phyloP scores from a whole-genome alignment of 2,113 vertebrate species.

The Dipodomys stephensi region DNA sequence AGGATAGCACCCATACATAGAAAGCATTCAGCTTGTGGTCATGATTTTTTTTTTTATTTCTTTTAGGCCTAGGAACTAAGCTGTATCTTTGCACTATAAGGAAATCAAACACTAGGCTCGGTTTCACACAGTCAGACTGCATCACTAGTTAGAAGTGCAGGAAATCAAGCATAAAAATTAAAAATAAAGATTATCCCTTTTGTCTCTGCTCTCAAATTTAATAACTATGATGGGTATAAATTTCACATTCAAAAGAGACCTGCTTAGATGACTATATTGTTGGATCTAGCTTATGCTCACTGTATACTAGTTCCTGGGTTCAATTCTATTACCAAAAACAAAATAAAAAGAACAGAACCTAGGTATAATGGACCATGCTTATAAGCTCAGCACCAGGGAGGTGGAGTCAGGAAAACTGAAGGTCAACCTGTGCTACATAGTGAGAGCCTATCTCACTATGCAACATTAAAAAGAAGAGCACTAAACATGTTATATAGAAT shows the following conservation, averaged over 20 bases:
- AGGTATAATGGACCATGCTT: too few species aligned
- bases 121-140: background rate
- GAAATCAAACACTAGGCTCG: background rate
- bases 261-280: background rate
- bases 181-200: background rate
- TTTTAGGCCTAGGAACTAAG: background rate
- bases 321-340: too few species aligned
- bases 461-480: too few species aligned
- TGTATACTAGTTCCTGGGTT: too few species aligned
- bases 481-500: too few species aligned
- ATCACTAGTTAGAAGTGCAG: background rate
- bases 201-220: background rate
- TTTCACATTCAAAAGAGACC: background rate
- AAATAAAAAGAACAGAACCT: too few species aligned
- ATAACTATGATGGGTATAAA: background rate
- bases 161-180: background rate
- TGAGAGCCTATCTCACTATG: too few species aligned
- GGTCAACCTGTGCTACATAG: too few species aligned
- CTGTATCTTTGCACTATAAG: background rate
- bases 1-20: background rate
- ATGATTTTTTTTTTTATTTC: background rate
- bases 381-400: too few species aligned
- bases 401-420: too few species aligned
- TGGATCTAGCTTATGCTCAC: background rate
- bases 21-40: background rate